phyloP scores from a whole-genome alignment of 2,888 invertebrate genomes.

The Tyria jacobaeae region DNA sequence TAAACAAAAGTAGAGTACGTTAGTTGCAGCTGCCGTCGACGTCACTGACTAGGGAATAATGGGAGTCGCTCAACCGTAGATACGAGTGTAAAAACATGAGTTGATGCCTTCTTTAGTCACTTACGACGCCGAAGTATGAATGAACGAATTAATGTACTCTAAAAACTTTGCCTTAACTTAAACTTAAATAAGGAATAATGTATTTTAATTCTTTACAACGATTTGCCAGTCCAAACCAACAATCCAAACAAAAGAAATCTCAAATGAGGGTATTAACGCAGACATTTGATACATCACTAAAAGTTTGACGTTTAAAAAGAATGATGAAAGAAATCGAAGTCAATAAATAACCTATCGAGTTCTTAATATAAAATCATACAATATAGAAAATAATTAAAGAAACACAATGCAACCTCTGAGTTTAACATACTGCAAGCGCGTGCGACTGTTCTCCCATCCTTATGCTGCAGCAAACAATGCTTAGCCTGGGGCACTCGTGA shows the following conservation, averaged over 20 bases:
- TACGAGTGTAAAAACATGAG: constrained; percentile 63
- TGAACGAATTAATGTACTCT: constrained; percentile 39
- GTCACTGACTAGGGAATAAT: constrained; percentile 80
- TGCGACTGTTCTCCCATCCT: constrained; percentile 37
- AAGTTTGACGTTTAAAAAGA: not conserved
- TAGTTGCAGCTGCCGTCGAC: constrained; percentile 83
- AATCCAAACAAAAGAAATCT: too few species aligned
- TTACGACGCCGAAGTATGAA: constrained; percentile 35
- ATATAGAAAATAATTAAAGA: constrained; percentile 45
- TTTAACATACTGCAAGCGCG: constrained; percentile 34
- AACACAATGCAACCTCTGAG: constrained; percentile 41
- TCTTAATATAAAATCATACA: constrained; percentile 16
- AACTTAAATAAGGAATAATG: not conserved
- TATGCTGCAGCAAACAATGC: constrained; percentile 57
- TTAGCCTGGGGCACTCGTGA: constrained; percentile 60
- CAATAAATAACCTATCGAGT: not conserved
- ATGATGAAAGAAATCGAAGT: not conserved
- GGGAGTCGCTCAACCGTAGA: constrained; percentile 77
- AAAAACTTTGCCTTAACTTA: not conserved
- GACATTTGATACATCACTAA: not conserved
- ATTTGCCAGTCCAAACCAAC: too few species aligned
- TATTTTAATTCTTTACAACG: not conserved
- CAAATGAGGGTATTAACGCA: not conserved
- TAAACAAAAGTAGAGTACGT: constrained; percentile 69
- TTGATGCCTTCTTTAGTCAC: constrained; percentile 59